phyloP scores from a whole-genome alignment of 2,797 vertebrate species.

The Acanthurus tractus region DNA sequence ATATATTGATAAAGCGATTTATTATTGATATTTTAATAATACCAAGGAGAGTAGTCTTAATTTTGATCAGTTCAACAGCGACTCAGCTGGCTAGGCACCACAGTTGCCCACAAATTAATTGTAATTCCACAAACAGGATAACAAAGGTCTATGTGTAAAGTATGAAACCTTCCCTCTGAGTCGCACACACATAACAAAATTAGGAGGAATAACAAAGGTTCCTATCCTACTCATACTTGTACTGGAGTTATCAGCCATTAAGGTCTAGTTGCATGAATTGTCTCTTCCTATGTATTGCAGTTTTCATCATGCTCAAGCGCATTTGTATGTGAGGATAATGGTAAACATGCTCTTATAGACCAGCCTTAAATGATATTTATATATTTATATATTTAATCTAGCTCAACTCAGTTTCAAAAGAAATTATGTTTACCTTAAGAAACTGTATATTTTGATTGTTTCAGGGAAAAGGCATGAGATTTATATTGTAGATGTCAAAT shows the following conservation, averaged over 20 bases:
- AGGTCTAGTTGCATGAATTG: neutral
- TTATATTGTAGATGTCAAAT: neutral
- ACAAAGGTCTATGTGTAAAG: neutral
- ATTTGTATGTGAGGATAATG: too few species aligned
- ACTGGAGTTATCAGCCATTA: neutral
- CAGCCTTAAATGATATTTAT: too few species aligned
- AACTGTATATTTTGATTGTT: neutral
- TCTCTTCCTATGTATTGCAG: neutral
- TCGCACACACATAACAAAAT: neutral
- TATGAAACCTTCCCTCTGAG: neutral
- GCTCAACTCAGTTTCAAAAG: too few species aligned
- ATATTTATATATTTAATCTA: too few species aligned
- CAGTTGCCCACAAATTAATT: neutral
- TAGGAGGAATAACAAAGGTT: neutral
- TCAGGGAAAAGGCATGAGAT: too few species aligned
- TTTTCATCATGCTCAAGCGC: neutral
- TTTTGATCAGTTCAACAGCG: constrained; percentile 24
- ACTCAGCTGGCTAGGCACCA: neutral
- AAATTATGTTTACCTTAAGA: neutral
- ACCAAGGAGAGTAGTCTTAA: constrained; percentile 13
- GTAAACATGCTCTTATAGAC: too few species aligned
- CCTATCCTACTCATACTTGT: neutral
- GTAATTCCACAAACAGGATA: constrained; percentile 5
- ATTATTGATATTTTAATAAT: constrained; percentile 43
- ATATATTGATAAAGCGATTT: constrained; percentile 25